Evolutionary conservation across 2,888 invertebrate genomes (phyloP).

Genomic region (Sisyra terminalis): DNA sequence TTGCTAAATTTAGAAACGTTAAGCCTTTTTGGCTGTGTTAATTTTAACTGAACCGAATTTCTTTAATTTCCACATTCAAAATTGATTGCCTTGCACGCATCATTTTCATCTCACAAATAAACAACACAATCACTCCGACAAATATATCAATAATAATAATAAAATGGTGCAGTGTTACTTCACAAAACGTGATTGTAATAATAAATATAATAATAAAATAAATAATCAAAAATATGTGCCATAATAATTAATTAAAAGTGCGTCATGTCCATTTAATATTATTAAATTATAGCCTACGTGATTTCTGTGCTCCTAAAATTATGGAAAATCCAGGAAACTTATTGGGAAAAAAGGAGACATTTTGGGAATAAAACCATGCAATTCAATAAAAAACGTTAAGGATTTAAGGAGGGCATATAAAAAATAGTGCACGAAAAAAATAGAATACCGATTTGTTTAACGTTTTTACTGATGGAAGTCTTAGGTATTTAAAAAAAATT

Average conservation of each 20-base stretch:
- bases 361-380: constrained; percentile 5
- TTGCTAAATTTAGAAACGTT: no score
- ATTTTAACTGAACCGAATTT: no score
- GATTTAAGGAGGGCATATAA: neutral
- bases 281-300: constrained; percentile 23
- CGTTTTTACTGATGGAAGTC: neutral
- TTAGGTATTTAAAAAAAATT: no score
- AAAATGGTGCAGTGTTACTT: constrained; percentile 26
- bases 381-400: neutral
- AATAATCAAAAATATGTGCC: constrained; percentile 21
- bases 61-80: no score
- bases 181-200: constrained; percentile 18
- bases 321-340: constrained; percentile 7
- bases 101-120: constrained; percentile 10
- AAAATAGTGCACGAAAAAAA: neutral
- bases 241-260: constrained; percentile 21
- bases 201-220: constrained; percentile 20
- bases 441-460: constrained; percentile 1
- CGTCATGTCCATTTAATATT: constrained; percentile 21
- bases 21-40: no score
- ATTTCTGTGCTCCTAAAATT: constrained; percentile 26
- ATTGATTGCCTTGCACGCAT: no score
- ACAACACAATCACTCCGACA: constrained; percentile 24
- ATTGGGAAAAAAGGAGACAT: neutral
- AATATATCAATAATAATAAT: constrained; percentile 14